Evolutionary conservation across 2,888 invertebrate species (phyloP).

Genomic region (Colletes collaris): DNA sequence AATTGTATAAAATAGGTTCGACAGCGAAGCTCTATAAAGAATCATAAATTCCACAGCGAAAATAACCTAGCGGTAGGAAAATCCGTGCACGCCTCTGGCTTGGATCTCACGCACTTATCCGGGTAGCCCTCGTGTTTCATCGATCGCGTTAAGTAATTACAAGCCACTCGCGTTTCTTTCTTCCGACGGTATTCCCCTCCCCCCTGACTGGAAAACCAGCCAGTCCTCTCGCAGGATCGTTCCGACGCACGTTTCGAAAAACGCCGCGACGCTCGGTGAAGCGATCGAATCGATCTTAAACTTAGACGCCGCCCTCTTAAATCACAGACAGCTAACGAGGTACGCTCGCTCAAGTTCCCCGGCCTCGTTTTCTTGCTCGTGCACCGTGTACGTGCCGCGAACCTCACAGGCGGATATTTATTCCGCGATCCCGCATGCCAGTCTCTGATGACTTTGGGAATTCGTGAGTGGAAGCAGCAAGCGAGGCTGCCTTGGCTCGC

Average conservation of each 20-base stretch:
- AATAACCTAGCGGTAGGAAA: too few species aligned
- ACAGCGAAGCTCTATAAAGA: too few species aligned
- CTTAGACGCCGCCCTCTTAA: constrained; percentile 61
- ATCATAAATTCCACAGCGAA: too few species aligned
- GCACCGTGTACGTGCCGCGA: constrained; percentile 63
- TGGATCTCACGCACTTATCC: too few species aligned
- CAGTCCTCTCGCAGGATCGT: not conserved
- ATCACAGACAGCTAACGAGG: constrained; percentile 67
- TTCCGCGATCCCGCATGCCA: constrained; percentile 64
- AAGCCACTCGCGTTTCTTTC: too few species aligned
- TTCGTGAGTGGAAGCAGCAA: constrained; percentile 66
- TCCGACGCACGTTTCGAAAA: constrained; percentile 5
- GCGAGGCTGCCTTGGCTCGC: constrained; percentile 28
- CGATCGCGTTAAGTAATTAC: too few species aligned
- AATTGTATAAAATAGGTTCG: too few species aligned
- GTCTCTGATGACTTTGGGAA: constrained; percentile 65
- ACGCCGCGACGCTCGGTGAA: not conserved
- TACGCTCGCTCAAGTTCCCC: constrained; percentile 63
- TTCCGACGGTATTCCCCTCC: too few species aligned
- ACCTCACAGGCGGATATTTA: constrained; percentile 66
- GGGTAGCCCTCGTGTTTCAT: too few species aligned
- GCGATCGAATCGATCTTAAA: constrained; percentile 55
- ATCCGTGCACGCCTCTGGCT: too few species aligned
- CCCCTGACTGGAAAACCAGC: too few species aligned
- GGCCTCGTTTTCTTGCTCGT: constrained; percentile 49